These are phyloP conservation scores for Sebastes minor DNA, from an alignment of 2,797 vertebrate genomes.

Conservation along the genomic window DNA sequence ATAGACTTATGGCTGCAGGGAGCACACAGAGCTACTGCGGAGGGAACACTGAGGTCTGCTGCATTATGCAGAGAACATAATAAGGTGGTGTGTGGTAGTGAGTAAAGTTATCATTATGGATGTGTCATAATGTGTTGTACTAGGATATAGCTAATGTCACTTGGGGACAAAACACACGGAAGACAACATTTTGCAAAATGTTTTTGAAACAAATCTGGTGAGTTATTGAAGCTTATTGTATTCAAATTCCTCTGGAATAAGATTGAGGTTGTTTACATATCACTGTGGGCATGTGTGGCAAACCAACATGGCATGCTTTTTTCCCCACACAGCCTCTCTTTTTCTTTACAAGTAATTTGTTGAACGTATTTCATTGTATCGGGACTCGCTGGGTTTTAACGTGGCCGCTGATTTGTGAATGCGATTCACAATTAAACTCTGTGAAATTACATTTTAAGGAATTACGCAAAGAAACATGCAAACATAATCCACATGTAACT, in stretches of 20 bases:
- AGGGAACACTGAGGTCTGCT: conserved; percentile 46
- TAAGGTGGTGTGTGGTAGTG: conserved; percentile 40
- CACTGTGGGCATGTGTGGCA: conserved; percentile 42
- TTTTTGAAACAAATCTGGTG: conserved; percentile 33
- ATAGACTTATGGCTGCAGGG: conserved; percentile 28
- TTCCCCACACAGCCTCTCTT: not conserved
- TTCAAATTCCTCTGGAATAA: conserved; percentile 34
- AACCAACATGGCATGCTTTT: conserved; percentile 19
- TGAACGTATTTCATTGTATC: conserved; percentile 27
- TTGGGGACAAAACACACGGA: conserved; percentile 30
- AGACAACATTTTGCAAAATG: not conserved
- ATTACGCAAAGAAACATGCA: conserved; percentile 45
- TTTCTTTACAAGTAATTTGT: conserved; percentile 53
- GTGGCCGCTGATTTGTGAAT: conserved; percentile 51
- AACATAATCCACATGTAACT: conserved; percentile 63
- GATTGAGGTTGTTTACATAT: conserved; percentile 36
- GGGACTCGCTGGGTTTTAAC: conserved; percentile 32
- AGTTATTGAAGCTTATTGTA: conserved; percentile 25
- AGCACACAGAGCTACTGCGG: conserved; percentile 26
- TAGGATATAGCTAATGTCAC: conserved; percentile 32
- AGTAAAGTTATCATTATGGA: conserved; percentile 54
- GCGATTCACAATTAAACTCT: conserved; percentile 55
- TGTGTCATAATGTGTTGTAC: conserved; percentile 44
- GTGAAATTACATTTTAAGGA: conserved; percentile 56
- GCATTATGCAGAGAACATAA: conserved; percentile 40